These are phyloP conservation scores for Platorchestia sp. DNA, from an alignment of 1,140 invertebrate species.

Conservation along the genomic window DNA sequence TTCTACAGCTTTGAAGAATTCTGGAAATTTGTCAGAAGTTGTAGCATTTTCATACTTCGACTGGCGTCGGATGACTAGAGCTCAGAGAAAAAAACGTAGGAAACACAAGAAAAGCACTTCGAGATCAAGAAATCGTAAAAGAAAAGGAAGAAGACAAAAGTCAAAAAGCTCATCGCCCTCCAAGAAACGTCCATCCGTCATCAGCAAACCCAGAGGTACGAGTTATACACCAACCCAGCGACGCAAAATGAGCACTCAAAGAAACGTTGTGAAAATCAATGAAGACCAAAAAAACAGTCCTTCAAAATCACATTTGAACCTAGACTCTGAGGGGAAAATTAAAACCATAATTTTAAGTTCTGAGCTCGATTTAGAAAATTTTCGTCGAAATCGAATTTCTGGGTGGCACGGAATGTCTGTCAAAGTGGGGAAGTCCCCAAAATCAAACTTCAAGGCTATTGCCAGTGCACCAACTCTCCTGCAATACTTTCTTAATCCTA, in stretches of 20 bases:
- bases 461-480: constrained; percentile 20
- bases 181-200: not conserved
- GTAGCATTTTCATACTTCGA: constrained; percentile 12
- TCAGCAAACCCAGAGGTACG: constrained; percentile 5
- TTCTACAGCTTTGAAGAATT: not conserved
- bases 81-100: not conserved
- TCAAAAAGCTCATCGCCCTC: not conserved
- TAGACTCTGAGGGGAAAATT: not conserved
- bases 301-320: not conserved
- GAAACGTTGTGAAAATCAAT: not conserved
- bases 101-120: not conserved
- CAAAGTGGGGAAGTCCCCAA: not conserved
- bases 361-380: not conserved
- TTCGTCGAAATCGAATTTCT: not conserved
- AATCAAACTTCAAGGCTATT: not conserved
- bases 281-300: not conserved
- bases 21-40: not conserved
- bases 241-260: not conserved
- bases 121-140: not conserved
- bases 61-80: not conserved
- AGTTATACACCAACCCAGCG: not conserved
- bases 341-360: not conserved
- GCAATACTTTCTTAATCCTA: constrained; percentile 20
- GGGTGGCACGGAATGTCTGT: not conserved
- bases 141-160: not conserved